Percentiles rank a stretch among this genome's conserved stretches.
Evolutionary conservation across 2,113 vertebrate genomes (phyloP).

Genomic region (Tichodroma muraria): DNA sequence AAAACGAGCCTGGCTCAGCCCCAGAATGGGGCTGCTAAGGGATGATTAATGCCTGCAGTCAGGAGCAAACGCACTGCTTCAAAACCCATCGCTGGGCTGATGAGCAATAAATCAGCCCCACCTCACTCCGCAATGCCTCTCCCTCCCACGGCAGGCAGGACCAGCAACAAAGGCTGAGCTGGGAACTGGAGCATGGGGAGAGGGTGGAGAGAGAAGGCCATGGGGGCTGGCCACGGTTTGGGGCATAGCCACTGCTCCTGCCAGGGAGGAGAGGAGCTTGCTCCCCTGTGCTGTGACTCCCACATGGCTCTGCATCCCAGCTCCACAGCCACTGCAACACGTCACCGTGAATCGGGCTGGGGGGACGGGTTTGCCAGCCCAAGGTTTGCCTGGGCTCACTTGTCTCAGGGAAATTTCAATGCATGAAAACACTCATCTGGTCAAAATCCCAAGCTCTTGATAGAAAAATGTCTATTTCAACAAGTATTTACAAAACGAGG

Average conservation of each 20-base stretch:
- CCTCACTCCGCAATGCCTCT: conserved; percentile 34
- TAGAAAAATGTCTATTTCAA: not conserved
- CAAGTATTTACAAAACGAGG: not conserved
- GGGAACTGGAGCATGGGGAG: not conserved
- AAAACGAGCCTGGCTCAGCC: not conserved
- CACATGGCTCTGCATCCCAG: accelerated
- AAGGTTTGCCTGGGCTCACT: accelerated
- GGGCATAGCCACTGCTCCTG: not conserved
- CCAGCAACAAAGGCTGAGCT: not conserved
- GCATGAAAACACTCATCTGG: not conserved
- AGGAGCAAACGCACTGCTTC: conserved; percentile 31
- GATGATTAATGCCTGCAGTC: conserved; percentile 58
- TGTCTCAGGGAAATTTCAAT: not conserved
- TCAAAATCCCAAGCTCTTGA: not conserved
- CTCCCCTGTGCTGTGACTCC: accelerated
- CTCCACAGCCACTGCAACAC: not conserved
- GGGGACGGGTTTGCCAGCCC: no score
- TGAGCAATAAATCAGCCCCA: conserved; percentile 59
- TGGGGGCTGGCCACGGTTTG: not conserved
- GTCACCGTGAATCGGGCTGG: accelerated
- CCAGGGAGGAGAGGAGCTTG: not conserved
- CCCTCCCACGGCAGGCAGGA: not conserved
- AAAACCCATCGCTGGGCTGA: not conserved
- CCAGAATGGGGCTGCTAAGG: not conserved
- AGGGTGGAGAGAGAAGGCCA: not conserved